phyloP scores from a whole-genome alignment of 2,113 vertebrate genomes.

The Glaucomys volans region DNA sequence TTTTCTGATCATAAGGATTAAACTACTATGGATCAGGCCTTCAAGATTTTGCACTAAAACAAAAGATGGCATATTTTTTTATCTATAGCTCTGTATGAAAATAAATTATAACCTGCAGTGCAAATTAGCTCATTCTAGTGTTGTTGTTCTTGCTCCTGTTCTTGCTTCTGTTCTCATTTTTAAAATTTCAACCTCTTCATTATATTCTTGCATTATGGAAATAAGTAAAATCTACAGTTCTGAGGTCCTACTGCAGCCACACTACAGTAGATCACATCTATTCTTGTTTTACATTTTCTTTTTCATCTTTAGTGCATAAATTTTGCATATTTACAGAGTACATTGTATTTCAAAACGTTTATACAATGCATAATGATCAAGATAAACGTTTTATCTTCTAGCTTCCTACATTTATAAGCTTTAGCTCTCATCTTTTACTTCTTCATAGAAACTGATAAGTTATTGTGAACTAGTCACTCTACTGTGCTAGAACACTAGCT shows the following conservation, averaged over 20 bases:
- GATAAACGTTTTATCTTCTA: background rate
- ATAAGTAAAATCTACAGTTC: background rate
- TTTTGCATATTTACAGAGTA: background rate
- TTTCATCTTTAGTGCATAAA: background rate
- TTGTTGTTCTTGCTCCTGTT: too few relatives aligned
- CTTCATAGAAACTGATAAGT: background rate
- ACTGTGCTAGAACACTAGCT: background rate
- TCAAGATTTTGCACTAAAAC: background rate
- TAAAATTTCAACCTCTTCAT: background rate
- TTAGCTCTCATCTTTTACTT: background rate
- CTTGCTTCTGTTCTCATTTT: background rate
- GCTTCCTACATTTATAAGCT: too few relatives aligned
- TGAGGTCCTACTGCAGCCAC: background rate
- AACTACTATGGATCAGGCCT: background rate
- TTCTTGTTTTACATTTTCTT: background rate
- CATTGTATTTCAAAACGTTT: background rate
- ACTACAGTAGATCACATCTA: background rate
- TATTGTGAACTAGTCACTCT: too few relatives aligned
- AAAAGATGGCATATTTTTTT: background rate
- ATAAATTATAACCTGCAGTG: background rate
- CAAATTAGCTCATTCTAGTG: background rate
- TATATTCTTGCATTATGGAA: background rate
- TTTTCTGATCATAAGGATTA: background rate
- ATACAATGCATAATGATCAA: too few relatives aligned
- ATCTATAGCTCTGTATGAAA: background rate